phyloP scores from a whole-genome alignment of 2,888 invertebrate species.

The Nineta flava region DNA sequence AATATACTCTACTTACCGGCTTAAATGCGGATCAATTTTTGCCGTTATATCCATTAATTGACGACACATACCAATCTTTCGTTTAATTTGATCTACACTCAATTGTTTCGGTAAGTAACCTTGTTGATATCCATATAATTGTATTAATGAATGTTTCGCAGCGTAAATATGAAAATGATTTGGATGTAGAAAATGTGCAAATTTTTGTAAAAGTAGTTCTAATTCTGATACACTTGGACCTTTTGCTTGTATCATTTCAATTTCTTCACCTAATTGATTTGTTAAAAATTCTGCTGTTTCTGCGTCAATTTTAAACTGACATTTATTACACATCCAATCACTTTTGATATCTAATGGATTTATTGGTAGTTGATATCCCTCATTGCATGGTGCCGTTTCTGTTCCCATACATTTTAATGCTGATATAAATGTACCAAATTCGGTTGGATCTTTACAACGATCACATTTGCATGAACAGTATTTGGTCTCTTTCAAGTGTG shows the following conservation, averaged over 20 bases:
- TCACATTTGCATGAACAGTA: slow-evolving; percentile 60
- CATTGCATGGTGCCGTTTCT: slow-evolving; percentile 30
- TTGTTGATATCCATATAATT: slow-evolving; percentile 56
- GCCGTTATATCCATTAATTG: slow-evolving; percentile 45
- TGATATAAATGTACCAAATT: slow-evolving; percentile 57
- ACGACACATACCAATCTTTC: slow-evolving; percentile 50
- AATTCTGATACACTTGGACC: slow-evolving; percentile 38
- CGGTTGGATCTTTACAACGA: slow-evolving; percentile 67
- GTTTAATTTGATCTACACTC: slow-evolving; percentile 40
- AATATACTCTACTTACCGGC: slow-evolving; percentile 31
- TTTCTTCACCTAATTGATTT: slow-evolving; percentile 45
- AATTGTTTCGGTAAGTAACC: slow-evolving; percentile 37
- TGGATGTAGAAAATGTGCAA: slow-evolving; percentile 62
- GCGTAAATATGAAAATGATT: slow-evolving; percentile 73
- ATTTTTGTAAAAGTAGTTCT: slow-evolving; percentile 47
- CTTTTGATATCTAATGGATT: slow-evolving; percentile 53
- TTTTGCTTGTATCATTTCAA: slow-evolving; percentile 42
- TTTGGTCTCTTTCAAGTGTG: slow-evolving; percentile 62
- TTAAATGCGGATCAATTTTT: slow-evolving; percentile 55
- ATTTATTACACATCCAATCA: slow-evolving; percentile 63
- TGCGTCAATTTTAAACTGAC: slow-evolving; percentile 44
- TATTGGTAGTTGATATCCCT: slow-evolving; percentile 51
- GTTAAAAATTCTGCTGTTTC: slow-evolving; percentile 49
- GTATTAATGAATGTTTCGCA: slow-evolving; percentile 66
- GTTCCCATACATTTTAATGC: slow-evolving; percentile 47